These are phyloP conservation scores for Galbula dea DNA, from an alignment of 2,113 vertebrate genomes.

Conservation along the genomic window DNA sequence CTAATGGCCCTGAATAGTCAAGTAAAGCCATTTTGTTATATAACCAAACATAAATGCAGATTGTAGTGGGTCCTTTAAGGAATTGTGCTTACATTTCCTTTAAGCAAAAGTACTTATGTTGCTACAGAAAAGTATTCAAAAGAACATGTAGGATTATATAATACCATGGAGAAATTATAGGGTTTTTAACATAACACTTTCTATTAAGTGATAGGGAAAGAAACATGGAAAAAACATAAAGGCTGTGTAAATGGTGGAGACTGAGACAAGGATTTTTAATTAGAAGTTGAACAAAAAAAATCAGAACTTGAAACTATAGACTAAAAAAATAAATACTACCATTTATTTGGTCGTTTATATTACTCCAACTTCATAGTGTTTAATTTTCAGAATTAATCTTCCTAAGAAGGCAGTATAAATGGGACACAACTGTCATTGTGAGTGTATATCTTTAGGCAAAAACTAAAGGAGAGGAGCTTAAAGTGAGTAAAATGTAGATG, in stretches of 20 bases:
- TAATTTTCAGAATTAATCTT: background rate
- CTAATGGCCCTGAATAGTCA: background rate
- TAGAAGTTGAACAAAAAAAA: background rate
- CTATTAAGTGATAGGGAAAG: background rate
- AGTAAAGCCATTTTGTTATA: background rate
- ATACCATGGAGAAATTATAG: background rate
- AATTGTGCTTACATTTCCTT: background rate
- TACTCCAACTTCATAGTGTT: background rate
- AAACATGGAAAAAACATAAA: background rate
- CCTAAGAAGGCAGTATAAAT: background rate
- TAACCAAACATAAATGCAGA: background rate
- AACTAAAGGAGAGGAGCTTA: background rate
- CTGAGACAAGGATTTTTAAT: background rate
- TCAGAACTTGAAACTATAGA: background rate
- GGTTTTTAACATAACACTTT: background rate
- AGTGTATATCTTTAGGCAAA: background rate
- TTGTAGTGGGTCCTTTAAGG: background rate
- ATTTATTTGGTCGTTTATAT: background rate
- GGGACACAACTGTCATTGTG: background rate
- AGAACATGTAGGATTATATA: background rate
- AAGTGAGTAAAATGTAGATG: background rate
- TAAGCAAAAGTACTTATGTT: background rate
- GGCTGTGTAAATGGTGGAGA: background rate
- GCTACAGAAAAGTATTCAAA: background rate
- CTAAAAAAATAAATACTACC: background rate